Evolutionary conservation across 2,797 vertebrate genomes (phyloP), one percentile per base, ranked within the genome.

Genomic region (Cichlasoma orientale): DNA sequence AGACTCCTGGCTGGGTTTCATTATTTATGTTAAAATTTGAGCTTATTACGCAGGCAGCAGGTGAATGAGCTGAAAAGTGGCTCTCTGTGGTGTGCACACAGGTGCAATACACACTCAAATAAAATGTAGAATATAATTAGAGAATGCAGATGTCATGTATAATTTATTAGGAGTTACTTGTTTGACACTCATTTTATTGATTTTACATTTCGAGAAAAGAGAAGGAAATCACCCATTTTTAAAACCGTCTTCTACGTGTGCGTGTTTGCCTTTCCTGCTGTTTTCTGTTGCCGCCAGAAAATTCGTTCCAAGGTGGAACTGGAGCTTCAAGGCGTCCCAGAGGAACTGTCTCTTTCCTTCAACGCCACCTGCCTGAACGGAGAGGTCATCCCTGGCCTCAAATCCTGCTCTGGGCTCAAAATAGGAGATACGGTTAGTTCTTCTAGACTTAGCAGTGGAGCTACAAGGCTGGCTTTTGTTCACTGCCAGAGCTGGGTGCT

Each of bases 271-370:
- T 53, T 74, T 56, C 18, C 10, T 2, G 1, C 9, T 58, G 4
- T 80, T 76, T 77, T 54, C 7, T 41, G 75, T 16, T 25, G 3
- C 77, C 74, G 12, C 56, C 86, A 99, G 98, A 98, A 98, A 97
- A 98, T 99, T 79, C 97, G 98, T 44, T 99, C 98, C 54, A 98
- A 97, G 92, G 96, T 99, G 63, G 98, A 99, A 89, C 92, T 99
- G 84, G 98, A 99, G 93, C 96, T 99, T 5, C 96, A 96, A n/a
- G 97, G 96, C 11, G 96, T 99, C 27, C 98, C 98, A 0, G 97
- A 99, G 81, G 98, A 99, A 85, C 86, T 99, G 80, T 97, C 97
- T 31, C 84, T 99, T 38, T 96, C 97, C 73, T 99, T 99, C 90
- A 99, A 98, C 0, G 98, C 98, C 87, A 98, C 97, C 44, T 99